Evolutionary conservation across 2,888 invertebrate species (phyloP), one percentile per base, ranked within the genome.

Genomic region (Chrysodeixis includens): DNA sequence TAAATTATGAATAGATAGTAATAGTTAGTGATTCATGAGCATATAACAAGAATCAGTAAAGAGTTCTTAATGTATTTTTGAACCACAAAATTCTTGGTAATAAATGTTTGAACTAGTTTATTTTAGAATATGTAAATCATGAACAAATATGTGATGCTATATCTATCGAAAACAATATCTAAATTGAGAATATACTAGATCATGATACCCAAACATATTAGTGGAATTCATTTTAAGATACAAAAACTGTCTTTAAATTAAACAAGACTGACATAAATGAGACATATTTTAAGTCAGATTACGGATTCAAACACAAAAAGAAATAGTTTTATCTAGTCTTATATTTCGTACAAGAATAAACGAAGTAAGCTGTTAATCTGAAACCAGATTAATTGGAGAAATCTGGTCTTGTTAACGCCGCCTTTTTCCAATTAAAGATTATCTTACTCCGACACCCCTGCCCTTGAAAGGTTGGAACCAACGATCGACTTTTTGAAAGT

Each of bases 381-480:
- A 66, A 65, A 67, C 54, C 56, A 64, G 61, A 78, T 81, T 78
- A 78, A 78, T 78, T 81, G 61, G 69, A 65, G 62, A 69, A 81
- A 74, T 75, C 62, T 69, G 66, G 55, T 51, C 49, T 32, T 44
- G 65, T 52, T 18, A 16, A 35, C 44, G 51, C 44, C 63, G 49
- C 68, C 74, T 65, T 51, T 67, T 69, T 66, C 75, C 75, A 74
- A 78, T 78, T 78, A 74, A 78, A 66, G 75, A 78, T 74, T 81
- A 81, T 71, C 68, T 74, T 67, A 55, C 53, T 71, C 65, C 56
- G 56, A 62, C 68, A 69, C 64, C 62, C 63, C 52, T 63, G 63
- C 30, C 69, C 66, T 71, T 69, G 58, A 14, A 35, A 46, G 30
- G 57, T 35, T 61, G 35, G 16, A 20, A 57, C 32, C 26, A 44